phyloP scores from a whole-genome alignment of 1,140 invertebrate genomes.

The Bicyclus anynana region DNA sequence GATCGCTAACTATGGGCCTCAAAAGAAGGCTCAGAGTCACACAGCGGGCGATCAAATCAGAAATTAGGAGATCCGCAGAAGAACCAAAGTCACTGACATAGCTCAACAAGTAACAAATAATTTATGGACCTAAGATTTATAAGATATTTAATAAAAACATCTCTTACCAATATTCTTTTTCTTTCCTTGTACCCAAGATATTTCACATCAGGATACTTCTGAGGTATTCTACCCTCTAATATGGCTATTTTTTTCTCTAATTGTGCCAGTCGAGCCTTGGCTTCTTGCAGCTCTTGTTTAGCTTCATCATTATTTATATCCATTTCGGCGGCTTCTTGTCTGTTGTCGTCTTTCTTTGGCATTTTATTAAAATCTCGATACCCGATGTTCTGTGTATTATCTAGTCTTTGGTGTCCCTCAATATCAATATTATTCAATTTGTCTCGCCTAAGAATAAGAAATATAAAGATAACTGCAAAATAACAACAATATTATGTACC shows the following conservation, averaged over 20 bases:
- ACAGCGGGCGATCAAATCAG: too few species aligned
- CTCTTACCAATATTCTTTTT: slow-evolving; percentile 91
- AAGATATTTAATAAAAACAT: neutral
- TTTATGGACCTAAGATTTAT: too few species aligned
- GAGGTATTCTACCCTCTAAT: slow-evolving; percentile 85
- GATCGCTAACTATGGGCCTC: too few species aligned
- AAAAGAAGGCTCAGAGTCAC: too few species aligned
- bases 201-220: slow-evolving; percentile 93
- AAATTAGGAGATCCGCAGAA: too few species aligned
- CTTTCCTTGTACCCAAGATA: slow-evolving; percentile 93
- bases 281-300: slow-evolving; percentile 78
- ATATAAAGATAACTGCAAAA: slow-evolving; percentile 60
- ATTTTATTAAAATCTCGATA: slow-evolving; percentile 45
- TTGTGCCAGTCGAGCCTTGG: slow-evolving; percentile 80
- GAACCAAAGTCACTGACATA: too few species aligned
- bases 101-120: neutral
- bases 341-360: slow-evolving; percentile 42
- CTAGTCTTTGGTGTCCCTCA: slow-evolving; percentile 40
- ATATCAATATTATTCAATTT: slow-evolving; percentile 34
- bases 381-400: slow-evolving; percentile 39
- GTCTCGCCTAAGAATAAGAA: slow-evolving; percentile 53
- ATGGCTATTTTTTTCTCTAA: slow-evolving; percentile 84
- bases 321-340: slow-evolving; percentile 37
- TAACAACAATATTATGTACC: slow-evolving; percentile 18
- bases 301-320: slow-evolving; percentile 41